Percentiles rank a stretch among this genome's conserved stretches.
These are phyloP conservation scores for Nothocercus nigrocapillus DNA, from an alignment of 2,113 vertebrate genomes.

Conservation along the genomic window DNA sequence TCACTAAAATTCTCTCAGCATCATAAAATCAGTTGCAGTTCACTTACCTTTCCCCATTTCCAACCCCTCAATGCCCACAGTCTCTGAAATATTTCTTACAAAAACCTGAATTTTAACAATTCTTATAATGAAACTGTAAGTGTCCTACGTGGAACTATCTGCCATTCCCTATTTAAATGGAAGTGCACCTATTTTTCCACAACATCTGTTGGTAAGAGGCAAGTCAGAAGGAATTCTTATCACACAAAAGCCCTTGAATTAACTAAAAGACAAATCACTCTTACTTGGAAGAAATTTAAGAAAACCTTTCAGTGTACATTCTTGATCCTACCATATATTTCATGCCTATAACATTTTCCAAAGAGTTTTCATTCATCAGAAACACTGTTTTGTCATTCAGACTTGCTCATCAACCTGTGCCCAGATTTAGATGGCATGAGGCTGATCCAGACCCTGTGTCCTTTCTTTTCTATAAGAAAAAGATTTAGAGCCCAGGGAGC, in stretches of 20 bases:
- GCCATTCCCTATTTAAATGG: background rate
- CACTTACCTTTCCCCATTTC: background rate
- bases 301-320: background rate
- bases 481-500: background rate
- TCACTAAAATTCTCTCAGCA: background rate
- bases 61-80: background rate
- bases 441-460: background rate
- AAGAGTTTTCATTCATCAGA: background rate
- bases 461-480: background rate
- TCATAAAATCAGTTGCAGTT: background rate
- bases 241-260: background rate
- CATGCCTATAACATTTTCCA: fast-evolving
- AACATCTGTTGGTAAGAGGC: fast-evolving
- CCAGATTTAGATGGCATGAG: background rate
- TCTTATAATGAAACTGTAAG: background rate
- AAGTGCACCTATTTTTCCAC: background rate
- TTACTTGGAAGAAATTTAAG: background rate
- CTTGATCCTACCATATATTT: background rate
- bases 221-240: background rate
- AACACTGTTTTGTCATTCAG: background rate
- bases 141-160: background rate
- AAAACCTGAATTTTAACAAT: background rate
- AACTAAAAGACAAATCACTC: background rate
- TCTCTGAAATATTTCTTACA: background rate
- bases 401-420: background rate